Evolutionary conservation across 2,797 vertebrate species (phyloP), one percentile per base, ranked within the genome.

Genomic region (Onychomys arenicola): DNA sequence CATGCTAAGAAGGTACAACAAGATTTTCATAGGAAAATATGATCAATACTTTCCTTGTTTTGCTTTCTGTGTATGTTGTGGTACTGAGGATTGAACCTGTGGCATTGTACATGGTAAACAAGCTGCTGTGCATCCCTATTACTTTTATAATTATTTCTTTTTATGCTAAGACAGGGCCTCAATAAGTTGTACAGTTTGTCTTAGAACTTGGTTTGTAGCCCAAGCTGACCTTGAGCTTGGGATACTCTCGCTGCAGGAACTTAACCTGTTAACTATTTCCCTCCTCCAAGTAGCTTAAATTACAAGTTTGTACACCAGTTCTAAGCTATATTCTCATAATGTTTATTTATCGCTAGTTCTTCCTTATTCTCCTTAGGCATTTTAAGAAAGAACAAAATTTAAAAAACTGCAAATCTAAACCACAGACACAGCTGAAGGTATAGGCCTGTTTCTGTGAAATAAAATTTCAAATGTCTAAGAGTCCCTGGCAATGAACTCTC

Each of bases 391-490:
- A 87, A 46, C 5, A 87, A 81, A 93, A 88, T 23, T 76, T 37
- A 89, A 91, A n/a, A 91, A 96, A 90, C 19, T 75, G 2, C 16
- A 95, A 32, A 6, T 89, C 19, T 69, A 76, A 89, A 91, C 13
- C 17, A 82, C 8, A 95, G 32, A 91, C 77, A 90, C 5, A 93
- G 17, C 23, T 69, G 6, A 93, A 9, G 21, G 25, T 6, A 3
- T 78, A 93, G 11, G 23, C 13, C 6, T 92, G 21, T 57, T 90
- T 89, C 32, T 86, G 40, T 67, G 80, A 94, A 81, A 61, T 4
- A 91, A 73, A 29, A 76, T 67, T 93, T 94, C 2, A 87, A 89
- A 14, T 81, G 0, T 12, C 0, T 94, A 40, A 91, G 49, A 17
- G 6, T 80, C 89, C 52, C 46, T 67, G n/a, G 17, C 17, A 96